Conservation (phyloP, 2,113 vertebrate species). For the Scopus umbretta region DNA sequence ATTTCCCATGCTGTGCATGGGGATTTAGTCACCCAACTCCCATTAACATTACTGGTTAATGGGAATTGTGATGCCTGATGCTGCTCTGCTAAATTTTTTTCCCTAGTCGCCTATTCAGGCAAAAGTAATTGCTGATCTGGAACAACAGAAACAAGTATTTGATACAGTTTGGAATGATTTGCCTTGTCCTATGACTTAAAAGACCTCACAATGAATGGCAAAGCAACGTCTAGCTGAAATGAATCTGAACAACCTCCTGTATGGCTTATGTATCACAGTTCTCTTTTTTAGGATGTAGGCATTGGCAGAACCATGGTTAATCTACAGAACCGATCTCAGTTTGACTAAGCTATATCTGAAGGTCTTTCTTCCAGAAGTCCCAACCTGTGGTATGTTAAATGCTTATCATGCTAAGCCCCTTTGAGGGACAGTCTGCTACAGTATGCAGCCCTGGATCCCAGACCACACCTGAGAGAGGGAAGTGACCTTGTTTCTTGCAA, state of each 20-base stretch:
- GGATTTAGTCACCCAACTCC: neutral
- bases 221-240: neutral
- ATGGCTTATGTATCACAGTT: neutral
- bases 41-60: neutral
- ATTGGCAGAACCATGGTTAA: neutral
- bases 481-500: neutral
- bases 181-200: neutral
- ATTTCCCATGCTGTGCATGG: neutral
- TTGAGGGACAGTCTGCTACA: neutral
- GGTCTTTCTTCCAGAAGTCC: neutral
- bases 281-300: neutral
- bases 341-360: neutral
- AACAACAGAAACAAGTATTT: neutral
- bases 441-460: neutral
- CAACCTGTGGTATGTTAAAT: neutral
- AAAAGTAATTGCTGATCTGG: neutral
- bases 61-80: neutral
- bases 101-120: neutral
- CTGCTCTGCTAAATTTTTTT: neutral
- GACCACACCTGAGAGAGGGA: neutral
- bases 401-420: neutral
- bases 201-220: neutral
- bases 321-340: neutral
- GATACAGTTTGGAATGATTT: neutral
- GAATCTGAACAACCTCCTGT: neutral